Evolutionary conservation across 2,888 invertebrate species (phyloP).

Genomic region (Rotaria macrura): DNA sequence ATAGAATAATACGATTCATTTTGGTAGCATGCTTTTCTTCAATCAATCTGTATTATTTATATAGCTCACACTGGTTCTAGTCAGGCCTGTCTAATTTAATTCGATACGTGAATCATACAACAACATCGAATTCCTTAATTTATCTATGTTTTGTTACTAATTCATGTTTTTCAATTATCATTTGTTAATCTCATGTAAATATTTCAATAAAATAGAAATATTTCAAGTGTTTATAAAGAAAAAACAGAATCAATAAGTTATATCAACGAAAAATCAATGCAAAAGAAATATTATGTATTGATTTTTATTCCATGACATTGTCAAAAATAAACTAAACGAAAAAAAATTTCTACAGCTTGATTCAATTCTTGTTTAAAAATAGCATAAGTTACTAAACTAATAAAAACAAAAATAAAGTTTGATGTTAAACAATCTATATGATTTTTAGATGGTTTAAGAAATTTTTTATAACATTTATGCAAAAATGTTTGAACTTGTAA

Average conservation of each 20-base stretch:
- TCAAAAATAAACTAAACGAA: neutral
- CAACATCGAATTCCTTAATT: neutral
- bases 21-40: neutral
- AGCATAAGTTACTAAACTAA: neutral
- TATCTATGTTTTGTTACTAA: neutral
- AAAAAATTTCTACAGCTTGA: neutral
- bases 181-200: no score
- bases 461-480: neutral
- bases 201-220: neutral
- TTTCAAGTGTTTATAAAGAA: neutral
- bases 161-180: neutral
- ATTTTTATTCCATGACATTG: neutral
- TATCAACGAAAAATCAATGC: neutral
- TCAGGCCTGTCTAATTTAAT: neutral
- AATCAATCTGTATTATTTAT: neutral
- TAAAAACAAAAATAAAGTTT: neutral
- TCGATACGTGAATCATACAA: neutral
- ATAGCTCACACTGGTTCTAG: neutral
- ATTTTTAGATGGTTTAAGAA: neutral
- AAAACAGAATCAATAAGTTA: neutral
- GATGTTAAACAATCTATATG: neutral
- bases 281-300: no score
- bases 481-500: neutral
- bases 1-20: neutral
- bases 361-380: neutral